A percentile compares a stretch with the other conserved stretches of the same genome.
phyloP scores from a whole-genome alignment of 2,113 vertebrate genomes.

The Forbesichthys agassizii region DNA sequence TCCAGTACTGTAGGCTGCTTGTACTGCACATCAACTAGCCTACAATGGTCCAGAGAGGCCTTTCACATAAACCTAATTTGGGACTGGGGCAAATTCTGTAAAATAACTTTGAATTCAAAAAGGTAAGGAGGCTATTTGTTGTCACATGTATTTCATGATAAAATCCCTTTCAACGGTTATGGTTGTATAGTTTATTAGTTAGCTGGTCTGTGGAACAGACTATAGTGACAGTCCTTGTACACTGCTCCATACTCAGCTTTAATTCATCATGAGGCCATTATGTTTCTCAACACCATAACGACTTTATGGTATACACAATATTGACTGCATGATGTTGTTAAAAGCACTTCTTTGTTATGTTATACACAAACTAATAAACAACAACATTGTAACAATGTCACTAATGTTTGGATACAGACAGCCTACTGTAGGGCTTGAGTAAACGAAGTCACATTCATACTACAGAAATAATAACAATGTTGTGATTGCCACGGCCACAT shows the following conservation, averaged over 20 bases:
- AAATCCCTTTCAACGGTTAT: not conserved
- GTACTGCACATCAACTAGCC: not conserved
- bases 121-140: not conserved
- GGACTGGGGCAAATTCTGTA: too few relatives aligned
- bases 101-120: too few relatives aligned
- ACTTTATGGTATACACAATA: not conserved
- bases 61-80: too few relatives aligned
- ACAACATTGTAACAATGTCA: not conserved
- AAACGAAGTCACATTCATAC: too few relatives aligned
- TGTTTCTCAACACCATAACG: not conserved
- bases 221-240: not conserved
- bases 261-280: not conserved
- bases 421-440: too few relatives aligned
- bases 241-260: constrained; percentile 6
- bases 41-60: too few relatives aligned
- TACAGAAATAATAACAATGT: not conserved
- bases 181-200: not conserved
- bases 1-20: not conserved
- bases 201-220: not conserved
- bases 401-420: not conserved
- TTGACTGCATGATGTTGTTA: not conserved
- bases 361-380: not conserved
- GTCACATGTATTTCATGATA: not conserved
- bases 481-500: too few relatives aligned
- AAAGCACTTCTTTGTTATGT: not conserved